These are phyloP conservation scores for Parus major DNA, from an alignment of 2,113 vertebrate species.

Conservation along the genomic window DNA sequence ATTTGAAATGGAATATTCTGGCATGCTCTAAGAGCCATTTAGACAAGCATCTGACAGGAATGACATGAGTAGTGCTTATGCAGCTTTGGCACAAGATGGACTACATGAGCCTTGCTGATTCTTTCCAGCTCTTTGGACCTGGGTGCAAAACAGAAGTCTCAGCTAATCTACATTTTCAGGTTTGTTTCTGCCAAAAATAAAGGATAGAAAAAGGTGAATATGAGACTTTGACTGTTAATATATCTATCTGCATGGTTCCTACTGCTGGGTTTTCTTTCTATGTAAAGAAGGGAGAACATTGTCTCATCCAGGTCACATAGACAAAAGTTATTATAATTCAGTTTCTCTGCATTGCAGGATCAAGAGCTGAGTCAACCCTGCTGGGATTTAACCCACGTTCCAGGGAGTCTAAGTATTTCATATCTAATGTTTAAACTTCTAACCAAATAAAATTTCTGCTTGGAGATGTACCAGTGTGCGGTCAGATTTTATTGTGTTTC, in stretches of 20 bases:
- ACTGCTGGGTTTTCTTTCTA: neutral
- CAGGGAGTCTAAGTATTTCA: conserved; percentile 19
- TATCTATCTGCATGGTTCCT: neutral
- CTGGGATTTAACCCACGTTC: conserved; percentile 36
- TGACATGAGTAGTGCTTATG: neutral
- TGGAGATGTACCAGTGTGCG: neutral
- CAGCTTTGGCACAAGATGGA: neutral
- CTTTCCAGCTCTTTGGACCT: neutral
- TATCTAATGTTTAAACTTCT: conserved; percentile 22
- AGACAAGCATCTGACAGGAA: conserved; percentile 17
- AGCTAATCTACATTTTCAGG: neutral
- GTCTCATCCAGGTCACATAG: neutral
- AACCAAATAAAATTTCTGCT: conserved; percentile 31
- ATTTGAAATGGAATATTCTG: neutral
- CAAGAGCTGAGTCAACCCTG: conserved; percentile 27
- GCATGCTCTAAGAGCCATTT: neutral
- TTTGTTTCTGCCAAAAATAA: neutral
- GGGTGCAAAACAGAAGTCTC: neutral
- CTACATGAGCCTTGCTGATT: neutral
- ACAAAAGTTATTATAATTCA: neutral
- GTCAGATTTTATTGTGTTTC: conserved; percentile 9
- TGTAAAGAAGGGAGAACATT: neutral
- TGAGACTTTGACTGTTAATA: neutral
- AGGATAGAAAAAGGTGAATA: neutral
- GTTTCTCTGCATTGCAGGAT: conserved; percentile 37